Percentiles rank a stretch among this genome's conserved stretches.
phyloP scores from a whole-genome alignment of 2,113 vertebrate genomes.

The Rhabdomys dilectus region DNA sequence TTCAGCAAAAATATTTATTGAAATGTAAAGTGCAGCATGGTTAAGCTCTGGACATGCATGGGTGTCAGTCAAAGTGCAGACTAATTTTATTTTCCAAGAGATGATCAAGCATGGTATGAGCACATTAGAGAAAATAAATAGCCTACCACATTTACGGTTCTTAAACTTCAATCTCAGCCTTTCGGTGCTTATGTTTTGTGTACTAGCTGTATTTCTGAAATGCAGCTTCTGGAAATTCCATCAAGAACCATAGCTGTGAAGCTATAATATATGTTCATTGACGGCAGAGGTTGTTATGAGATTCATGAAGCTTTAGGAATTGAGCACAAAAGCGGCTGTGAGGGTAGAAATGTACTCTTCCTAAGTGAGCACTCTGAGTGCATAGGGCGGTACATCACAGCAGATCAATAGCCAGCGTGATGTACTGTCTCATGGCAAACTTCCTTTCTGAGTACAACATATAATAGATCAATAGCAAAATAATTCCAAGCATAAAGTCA shows the following conservation, averaged over 20 bases:
- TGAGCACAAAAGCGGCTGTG: constrained; percentile 55
- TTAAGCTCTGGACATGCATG: not conserved
- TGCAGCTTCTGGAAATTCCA: constrained; percentile 66
- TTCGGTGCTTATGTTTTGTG: constrained; percentile 47
- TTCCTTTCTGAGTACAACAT: constrained; percentile 53
- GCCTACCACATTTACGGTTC: not conserved
- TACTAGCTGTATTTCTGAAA: constrained; percentile 64
- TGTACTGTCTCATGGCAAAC: constrained; percentile 39
- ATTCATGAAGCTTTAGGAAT: constrained; percentile 71
- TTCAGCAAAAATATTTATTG: not conserved
- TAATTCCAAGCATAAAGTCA: constrained; percentile 60
- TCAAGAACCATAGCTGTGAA: constrained; percentile 60
- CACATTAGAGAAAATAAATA: constrained; percentile 29
- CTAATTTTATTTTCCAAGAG: constrained; percentile 19
- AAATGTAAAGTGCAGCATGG: not conserved
- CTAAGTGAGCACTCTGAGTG: constrained; percentile 15
- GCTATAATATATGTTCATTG: constrained; percentile 71
- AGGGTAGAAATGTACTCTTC: not conserved
- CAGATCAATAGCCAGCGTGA: constrained; percentile 46
- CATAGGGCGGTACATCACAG: not conserved
- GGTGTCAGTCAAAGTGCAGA: constrained; percentile 7
- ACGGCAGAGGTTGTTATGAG: constrained; percentile 60
- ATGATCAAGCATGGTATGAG: not conserved
- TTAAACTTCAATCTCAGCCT: constrained; percentile 42
- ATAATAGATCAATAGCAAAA: constrained; percentile 68